Evolutionary conservation across 2,797 vertebrate genomes (phyloP).

Genomic region (Alcedo atthis): DNA sequence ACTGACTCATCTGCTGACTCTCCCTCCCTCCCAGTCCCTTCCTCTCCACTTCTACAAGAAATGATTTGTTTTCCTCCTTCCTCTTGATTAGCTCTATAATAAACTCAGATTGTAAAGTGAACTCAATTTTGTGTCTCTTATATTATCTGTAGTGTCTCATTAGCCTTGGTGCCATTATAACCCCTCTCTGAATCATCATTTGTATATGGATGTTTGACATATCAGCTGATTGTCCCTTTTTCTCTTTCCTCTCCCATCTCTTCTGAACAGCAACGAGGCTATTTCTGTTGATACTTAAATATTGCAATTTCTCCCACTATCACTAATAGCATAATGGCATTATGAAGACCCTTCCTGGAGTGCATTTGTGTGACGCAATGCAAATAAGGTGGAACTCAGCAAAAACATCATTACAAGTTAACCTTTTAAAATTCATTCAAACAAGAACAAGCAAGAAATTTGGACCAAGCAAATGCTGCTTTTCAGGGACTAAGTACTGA

Average conservation of each 20-base stretch:
- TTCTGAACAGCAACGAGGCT: neutral
- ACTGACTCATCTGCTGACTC: neutral
- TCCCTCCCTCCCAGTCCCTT: fast-evolving
- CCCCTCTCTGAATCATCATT: constrained; percentile 32
- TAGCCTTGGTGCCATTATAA: constrained; percentile 4
- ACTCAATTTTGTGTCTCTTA: neutral
- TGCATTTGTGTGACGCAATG: neutral
- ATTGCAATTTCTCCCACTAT: neutral
- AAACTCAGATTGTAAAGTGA: constrained; percentile 29
- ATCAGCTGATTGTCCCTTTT: constrained; percentile 2
- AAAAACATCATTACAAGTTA: neutral
- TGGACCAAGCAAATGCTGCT: neutral
- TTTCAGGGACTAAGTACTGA: neutral
- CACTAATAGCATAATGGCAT: constrained; percentile 1
- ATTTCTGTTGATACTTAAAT: constrained; percentile 37
- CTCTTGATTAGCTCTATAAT: constrained; percentile 42
- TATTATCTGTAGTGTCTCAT: constrained; percentile 43
- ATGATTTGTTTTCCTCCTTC: constrained; percentile 45
- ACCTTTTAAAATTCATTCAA: neutral
- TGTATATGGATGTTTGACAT: constrained; percentile 24
- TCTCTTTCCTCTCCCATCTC: neutral
- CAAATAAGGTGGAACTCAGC: neutral
- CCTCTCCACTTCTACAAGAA: neutral
- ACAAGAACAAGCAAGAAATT: neutral
- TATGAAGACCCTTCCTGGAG: neutral